These are phyloP conservation scores for Asarcornis scutulata DNA, from an alignment of 2,113 vertebrate species.

Conservation along the genomic window DNA sequence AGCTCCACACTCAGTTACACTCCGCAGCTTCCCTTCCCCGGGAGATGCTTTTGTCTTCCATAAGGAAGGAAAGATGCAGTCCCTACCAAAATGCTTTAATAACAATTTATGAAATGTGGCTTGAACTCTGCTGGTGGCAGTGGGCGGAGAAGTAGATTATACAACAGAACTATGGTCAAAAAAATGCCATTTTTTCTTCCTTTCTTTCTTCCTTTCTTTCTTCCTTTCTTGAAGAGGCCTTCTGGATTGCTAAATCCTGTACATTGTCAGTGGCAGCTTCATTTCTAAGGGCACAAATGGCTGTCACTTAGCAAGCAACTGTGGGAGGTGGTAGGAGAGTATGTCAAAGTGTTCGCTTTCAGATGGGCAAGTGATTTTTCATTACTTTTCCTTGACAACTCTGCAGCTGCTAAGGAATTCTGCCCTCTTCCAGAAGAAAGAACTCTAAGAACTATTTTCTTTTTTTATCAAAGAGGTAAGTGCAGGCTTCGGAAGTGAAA, in stretches of 20 bases:
- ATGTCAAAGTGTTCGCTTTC: background rate
- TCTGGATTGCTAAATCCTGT: background rate
- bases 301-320: background rate
- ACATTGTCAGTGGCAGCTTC: background rate
- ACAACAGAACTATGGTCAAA: background rate
- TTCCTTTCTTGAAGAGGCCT: background rate
- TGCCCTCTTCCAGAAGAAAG: background rate
- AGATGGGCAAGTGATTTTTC: background rate
- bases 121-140: background rate
- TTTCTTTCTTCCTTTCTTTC: background rate
- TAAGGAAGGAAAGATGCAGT: background rate
- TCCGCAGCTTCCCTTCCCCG: background rate
- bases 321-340: background rate
- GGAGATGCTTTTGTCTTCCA: background rate
- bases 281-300: background rate
- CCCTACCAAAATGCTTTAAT: background rate
- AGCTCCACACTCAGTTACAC: background rate
- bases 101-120: background rate
- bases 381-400: background rate
- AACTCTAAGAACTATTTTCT: background rate
- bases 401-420: background rate
- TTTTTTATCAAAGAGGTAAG: background rate
- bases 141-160: background rate
- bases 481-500: background rate
- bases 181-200: background rate